Evolutionary conservation across 2,797 vertebrate species (phyloP), one percentile per base, ranked within the genome.

Genomic region (Liasis olivaceus): DNA sequence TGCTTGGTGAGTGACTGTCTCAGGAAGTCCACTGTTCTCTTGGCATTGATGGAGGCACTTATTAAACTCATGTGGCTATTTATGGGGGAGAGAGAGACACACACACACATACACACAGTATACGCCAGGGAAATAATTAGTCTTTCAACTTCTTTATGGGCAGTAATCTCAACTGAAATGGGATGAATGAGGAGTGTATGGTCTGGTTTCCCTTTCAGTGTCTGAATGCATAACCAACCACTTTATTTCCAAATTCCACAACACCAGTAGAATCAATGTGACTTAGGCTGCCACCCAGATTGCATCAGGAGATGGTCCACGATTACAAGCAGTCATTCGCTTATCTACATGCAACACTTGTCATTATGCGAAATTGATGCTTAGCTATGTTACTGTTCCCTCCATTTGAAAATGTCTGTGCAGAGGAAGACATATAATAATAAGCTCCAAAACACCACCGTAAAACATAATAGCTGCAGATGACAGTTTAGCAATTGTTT

Each of bases 391-490:
- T 51, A 88, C 36, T 51, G 59, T 13, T 47, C 31, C 42, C 36
- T 13, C 59, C 31, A 54, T 66, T 58, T 62, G 47, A 89, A 31
- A 20, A 72, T 56, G 5, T 59, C 22, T 84, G 5, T 81, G 89
- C 31, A 62, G 36, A 81, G 31, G 36, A 60, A 66, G 17, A 4
- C 6, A 0, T 28, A 36, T 7, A 87, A 56, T 24, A 26, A 58
- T 8, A 58, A 20, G 58, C 0, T 20, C 59, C 28, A 84, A 8
- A 47, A 87, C n/a, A 84, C 36, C 92, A 89, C 88, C 91, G 42
- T 88, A 87, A 93, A 86, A 93, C 92, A 93, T 66, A 59, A 91
- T 59, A 90, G 64, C 85, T 51, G 54, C 87, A 9, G 89, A 28
- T 9, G 89, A 88, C 90, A 69, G 0, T 0, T 58, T 93, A 90